These are phyloP conservation scores for Protomyctophum bolini DNA, from an alignment of 2,113 vertebrate species.

Conservation along the genomic window DNA sequence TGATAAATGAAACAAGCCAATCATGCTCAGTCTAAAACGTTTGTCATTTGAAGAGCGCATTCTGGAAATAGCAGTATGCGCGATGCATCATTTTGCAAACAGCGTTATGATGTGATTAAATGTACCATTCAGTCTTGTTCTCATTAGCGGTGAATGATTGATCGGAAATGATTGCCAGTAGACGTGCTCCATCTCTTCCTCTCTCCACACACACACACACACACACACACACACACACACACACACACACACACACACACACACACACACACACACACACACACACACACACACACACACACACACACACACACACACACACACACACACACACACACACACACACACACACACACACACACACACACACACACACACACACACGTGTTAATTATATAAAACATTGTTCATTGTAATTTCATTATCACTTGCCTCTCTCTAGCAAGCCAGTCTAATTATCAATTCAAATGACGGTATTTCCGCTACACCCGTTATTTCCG, in stretches of 20 bases:
- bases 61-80: neutral
- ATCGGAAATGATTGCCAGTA: conserved; percentile 2
- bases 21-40: neutral
- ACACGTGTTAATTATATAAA: neutral
- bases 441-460: too few species aligned
- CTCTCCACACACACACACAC: neutral
- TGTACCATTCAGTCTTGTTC: conserved; percentile 6
- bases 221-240: neutral
- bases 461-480: too few species aligned
- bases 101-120: conserved; percentile 9
- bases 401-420: too few species aligned
- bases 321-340: neutral
- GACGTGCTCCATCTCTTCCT: neutral
- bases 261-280: neutral
- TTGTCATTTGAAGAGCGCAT: neutral
- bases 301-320: neutral
- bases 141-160: conserved; percentile 27
- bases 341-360: conserved; percentile 2
- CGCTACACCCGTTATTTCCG: too few species aligned
- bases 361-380: conserved; percentile 1
- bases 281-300: conserved; percentile 14
- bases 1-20: neutral
- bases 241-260: conserved; percentile 13
- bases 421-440: too few species aligned
- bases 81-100: neutral